Conservation (phyloP, 2,797 vertebrate genomes). For the Pseudochirops corinnae region DNA sequence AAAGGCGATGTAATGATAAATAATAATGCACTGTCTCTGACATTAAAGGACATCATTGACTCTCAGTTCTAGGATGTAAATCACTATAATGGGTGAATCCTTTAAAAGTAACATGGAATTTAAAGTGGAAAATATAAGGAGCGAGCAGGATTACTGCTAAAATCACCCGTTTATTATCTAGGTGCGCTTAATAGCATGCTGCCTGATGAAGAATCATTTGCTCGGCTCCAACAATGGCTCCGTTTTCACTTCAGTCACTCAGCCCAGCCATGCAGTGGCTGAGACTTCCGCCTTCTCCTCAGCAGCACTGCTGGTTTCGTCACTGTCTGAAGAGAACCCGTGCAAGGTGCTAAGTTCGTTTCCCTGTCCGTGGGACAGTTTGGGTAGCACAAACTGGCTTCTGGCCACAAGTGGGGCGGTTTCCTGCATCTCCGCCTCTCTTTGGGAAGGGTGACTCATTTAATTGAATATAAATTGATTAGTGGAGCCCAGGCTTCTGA, state of each 20-base stretch:
- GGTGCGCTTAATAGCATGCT: conserved; percentile 85
- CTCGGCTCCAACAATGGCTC: conserved; percentile 82
- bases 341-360: conserved; percentile 73
- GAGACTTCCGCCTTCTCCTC: conserved; percentile 73
- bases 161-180: conserved; percentile 86
- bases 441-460: conserved; percentile 72
- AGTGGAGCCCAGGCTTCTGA: conserved; percentile 50
- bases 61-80: conserved; percentile 79
- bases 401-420: conserved; percentile 42
- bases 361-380: conserved; percentile 76
- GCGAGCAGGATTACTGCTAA: conserved; percentile 81
- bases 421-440: conserved; percentile 81
- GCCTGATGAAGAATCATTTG: conserved; percentile 85
- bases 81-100: conserved; percentile 83
- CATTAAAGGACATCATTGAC: conserved; percentile 83
- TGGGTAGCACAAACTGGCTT: conserved; percentile 78
- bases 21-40: conserved; percentile 79
- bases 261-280: conserved; percentile 72
- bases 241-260: conserved; percentile 82
- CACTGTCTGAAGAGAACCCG: conserved; percentile 79
- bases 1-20: conserved; percentile 82
- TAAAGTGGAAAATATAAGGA: conserved; percentile 84
- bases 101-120: conserved; percentile 86
- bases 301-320: conserved; percentile 74
- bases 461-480: conserved; percentile 77